phyloP scores from a whole-genome alignment of 2,113 vertebrate species.

The Urocynchramus pylzowi region DNA sequence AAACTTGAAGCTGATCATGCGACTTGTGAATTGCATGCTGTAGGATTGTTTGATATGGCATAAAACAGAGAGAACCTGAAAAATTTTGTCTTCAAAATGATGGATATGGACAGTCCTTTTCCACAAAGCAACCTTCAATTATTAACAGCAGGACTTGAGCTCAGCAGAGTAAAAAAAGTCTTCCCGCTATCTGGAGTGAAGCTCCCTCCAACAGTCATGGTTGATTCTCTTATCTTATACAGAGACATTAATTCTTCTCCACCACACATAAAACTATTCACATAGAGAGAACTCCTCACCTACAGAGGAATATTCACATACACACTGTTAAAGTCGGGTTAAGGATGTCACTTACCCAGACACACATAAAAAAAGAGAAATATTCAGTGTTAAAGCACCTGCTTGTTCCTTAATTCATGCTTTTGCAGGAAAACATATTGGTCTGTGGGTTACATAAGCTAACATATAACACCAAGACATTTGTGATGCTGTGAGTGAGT shows the following conservation, averaged over 20 bases:
- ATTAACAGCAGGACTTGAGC: slow-evolving; percentile 44
- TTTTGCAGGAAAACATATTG: slow-evolving; percentile 49
- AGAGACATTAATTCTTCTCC: slow-evolving; percentile 40
- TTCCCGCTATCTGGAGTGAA: slow-evolving; percentile 17
- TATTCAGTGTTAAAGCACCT: slow-evolving; percentile 36
- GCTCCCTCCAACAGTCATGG: slow-evolving; percentile 28
- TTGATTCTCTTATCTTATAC: slow-evolving; percentile 36
- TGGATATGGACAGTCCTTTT: slow-evolving; percentile 2
- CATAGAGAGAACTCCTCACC: slow-evolving; percentile 41
- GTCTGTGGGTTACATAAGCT: slow-evolving; percentile 36
- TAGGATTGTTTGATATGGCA: slow-evolving; percentile 53
- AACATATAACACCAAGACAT: slow-evolving; percentile 49
- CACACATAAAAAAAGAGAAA: not conserved
- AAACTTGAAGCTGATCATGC: slow-evolving; percentile 50
- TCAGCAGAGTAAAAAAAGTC: slow-evolving; percentile 29
- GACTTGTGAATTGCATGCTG: not conserved
- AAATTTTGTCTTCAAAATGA: slow-evolving; percentile 42
- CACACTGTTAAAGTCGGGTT: slow-evolving; percentile 41
- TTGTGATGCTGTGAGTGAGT: not conserved
- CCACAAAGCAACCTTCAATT: slow-evolving; percentile 26
- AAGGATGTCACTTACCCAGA: slow-evolving; percentile 26
- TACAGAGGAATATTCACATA: slow-evolving; percentile 15
- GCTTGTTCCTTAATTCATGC: slow-evolving; percentile 40
- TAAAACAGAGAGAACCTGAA: slow-evolving; percentile 9
- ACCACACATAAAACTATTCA: slow-evolving; percentile 28